Evolutionary conservation across 2,888 invertebrate genomes (phyloP), one percentile per base, ranked within the genome.

Genomic region (Idaea dimidiata): DNA sequence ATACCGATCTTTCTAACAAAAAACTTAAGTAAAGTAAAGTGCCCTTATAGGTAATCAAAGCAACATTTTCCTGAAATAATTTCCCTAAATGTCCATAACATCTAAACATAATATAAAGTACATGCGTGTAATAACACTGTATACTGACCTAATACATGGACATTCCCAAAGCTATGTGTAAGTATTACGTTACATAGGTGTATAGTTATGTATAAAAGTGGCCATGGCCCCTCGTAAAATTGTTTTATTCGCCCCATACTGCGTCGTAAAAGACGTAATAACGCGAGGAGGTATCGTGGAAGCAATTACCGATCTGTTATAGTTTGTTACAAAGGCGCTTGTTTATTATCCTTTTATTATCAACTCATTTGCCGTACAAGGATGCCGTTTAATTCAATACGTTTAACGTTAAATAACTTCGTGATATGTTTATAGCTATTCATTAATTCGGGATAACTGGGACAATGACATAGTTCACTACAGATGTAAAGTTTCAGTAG

Each of bases 291-390:
- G 91, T 88, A 91, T 91, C 90, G 91, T 88, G 87, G 88, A 90
- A 90, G 90, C 92, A 92, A 92, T 92, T 92, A 92, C 91, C 84
- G 89, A 92, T 91, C 92, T 91, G 91, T 91, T 91, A 92, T 91
- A 92, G 92, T 91, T 91, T 91, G 92, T 91, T 89, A 91, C 92
- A 90, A 91, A 89, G 89, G 89, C 88, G 88, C 88, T 86, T 88
- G 87, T 91, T 92, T 91, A 92, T 90, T 91, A 91, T 89, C 90
- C 80, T 91, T 92, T 91, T 91, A 91, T 90, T 90, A 91, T 90
- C 90, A 88, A 87, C 89, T 89, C 90, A 88, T 91, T 91, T 87
- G 84, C 79, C 77, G 86, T 88, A 91, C 91, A 88, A 89, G 89
- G 89, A 86, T 86, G 82, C 73, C 79, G 83, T 86, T 89, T 86